Base-by-base conservation (phyloP, 1,140 invertebrate genomes). In the Drosophila teissieri region DNA sequence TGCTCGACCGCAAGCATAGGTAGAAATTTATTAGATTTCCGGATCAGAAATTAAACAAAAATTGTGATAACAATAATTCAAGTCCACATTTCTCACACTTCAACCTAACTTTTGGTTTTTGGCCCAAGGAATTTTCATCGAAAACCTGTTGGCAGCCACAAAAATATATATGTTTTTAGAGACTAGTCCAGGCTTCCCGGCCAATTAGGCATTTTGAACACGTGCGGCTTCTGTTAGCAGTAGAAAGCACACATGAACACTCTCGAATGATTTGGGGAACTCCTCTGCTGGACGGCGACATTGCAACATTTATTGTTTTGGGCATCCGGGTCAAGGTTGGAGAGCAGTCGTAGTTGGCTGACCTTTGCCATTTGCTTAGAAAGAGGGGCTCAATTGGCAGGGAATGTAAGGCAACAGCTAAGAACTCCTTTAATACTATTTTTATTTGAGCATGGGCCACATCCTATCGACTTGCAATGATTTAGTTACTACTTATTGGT, bases 171-270 rank as follows among this genome's bases (percentile, higher is more conserved):
- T 31, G 39, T 31, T 14, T 63, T 40, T 49, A 14, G 34, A 46
- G 61, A 36, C 17, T 22, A 44, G 60, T 61, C 54, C 53, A 42
- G 58, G 42, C 61, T 77, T 69, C 52, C 72, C 73, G 48, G 51
- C 42, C 78, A 86, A 86, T 86, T 79, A 86, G 65, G 61, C 61
- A 88, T 78, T 88, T 78, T 76, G 55, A 72, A 64, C 82, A 86
- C 83, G 82, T 86, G 55, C 74, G 60, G 46, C 57, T 58, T 73
- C 48, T 64, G 72, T 70, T 76, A 64, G 62, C 68, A 82, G 56
- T 37, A 57, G 40, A 76, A 61, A 40, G 39, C 56, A 81, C 46
- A 60, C 49, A 51, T 57, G 72, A 40, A 69, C 53, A 61, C 42
- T 58, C 44, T 55, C 44, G 57, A 49, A 60, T 27, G 36, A 24